Evolutionary conservation across 2,888 invertebrate genomes (phyloP), one percentile per base, ranked within the genome.

Genomic region (Glaucopsyche alexis): DNA sequence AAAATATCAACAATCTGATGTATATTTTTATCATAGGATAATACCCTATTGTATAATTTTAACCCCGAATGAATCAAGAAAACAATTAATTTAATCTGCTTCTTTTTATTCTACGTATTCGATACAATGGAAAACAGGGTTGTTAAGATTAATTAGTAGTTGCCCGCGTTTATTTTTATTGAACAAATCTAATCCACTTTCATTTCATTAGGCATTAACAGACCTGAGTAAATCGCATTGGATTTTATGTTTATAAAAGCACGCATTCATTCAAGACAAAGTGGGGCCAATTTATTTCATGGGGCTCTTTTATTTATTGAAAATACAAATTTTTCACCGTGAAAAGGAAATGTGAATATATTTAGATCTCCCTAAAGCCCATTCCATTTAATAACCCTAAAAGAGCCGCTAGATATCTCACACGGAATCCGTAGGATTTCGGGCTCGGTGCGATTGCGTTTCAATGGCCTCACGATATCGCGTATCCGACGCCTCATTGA

Each of bases 361-460:
- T 90, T 87, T 85, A 89, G 89, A 89, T 93, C 90, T 90, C 85
- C 89, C 85, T 91, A 89, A 91, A 89, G 89, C 90, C 89, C 89
- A 89, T 90, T 91, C 86, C 86, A 84, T 85, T 90, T 91, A 91
- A 93, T 91, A 92, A 90, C 91, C 87, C 85, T 89, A 85, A 91
- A 89, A 84, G 89, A 86, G 85, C 85, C 85, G 84, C 82, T 78
- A 84, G 85, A 90, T 91, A 90, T 91, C 89, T 91, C 87, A 87
- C 85, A 87, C 82, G 85, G 87, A 89, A 89, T 89, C 88, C 88
- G 80, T 82, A 80, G 88, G 91, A 91, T 92, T 91, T 87, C 87
- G 82, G 84, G 81, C 83, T 83, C 79, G 82, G 78, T 82, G 76
- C 80, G 82, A 81, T 83, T 81, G 86, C 84, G 84, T 85, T 86